Percentiles rank a stretch among this genome's conserved stretches.
These are phyloP conservation scores for Omphaloscelis lunosa DNA, from an alignment of 2,888 invertebrate species.

Conservation along the genomic window DNA sequence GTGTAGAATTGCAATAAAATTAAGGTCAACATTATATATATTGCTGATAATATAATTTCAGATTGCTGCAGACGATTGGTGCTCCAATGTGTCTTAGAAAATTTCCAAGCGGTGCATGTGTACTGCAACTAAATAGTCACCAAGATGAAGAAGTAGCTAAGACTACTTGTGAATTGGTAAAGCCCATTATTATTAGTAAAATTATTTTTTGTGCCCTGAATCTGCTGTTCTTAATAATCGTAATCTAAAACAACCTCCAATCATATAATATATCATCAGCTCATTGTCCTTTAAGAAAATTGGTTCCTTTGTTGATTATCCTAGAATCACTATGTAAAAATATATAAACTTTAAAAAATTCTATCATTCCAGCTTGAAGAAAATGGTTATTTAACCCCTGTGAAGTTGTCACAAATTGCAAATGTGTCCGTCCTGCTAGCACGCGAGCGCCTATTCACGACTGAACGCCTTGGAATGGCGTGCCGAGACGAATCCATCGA, in stretches of 20 bases:
- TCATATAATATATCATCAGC: background rate
- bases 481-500: conserved; percentile 99
- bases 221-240: background rate
- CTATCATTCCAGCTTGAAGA: conserved; percentile 91
- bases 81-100: conserved; percentile 94
- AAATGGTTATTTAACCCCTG: conserved; percentile 94
- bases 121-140: conserved; percentile 95
- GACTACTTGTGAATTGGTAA: conserved; percentile 92
- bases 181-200: conserved; percentile 12
- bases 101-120: conserved; percentile 99
- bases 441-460: conserved; percentile 96
- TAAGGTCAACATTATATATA: background rate
- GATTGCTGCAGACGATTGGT: conserved; percentile 91
- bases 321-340: too few relatives aligned
- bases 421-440: conserved; percentile 97
- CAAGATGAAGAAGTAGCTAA: conserved; percentile 93
- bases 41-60: too few relatives aligned
- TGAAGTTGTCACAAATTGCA: conserved; percentile 95
- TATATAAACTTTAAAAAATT: background rate
- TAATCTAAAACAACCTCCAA: background rate
- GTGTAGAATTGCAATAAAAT: background rate
- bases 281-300: background rate
- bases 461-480: conserved; percentile 96
- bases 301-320: background rate
- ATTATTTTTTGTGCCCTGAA: background rate